Conservation (phyloP, 2,797 vertebrate genomes). For the Accipiter fasciatus region DNA sequence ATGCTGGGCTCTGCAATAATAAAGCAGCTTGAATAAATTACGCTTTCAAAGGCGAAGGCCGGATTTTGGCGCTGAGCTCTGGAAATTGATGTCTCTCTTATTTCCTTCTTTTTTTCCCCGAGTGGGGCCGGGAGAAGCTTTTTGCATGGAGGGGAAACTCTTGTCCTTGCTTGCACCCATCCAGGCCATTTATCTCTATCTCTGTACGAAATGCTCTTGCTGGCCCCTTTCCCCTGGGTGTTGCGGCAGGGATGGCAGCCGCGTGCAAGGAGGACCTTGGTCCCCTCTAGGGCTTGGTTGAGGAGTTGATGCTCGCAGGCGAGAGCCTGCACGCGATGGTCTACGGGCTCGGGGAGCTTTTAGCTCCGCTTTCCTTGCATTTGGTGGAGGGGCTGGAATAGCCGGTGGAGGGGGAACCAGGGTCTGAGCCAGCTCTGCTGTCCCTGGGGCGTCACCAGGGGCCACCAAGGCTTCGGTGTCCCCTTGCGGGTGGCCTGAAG, state of each 20-base stretch:
- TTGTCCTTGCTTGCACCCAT: background rate
- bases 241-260: background rate
- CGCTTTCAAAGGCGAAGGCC: conserved; percentile 72
- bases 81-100: conserved; percentile 70
- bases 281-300: background rate
- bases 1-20: conserved; percentile 57
- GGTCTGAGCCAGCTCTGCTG: background rate
- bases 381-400: background rate
- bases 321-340: fast-evolving
- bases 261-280: background rate
- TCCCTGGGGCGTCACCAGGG: background rate
- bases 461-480: background rate
- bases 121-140: background rate
- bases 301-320: background rate
- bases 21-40: conserved; percentile 75
- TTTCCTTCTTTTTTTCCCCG: background rate
- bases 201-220: background rate
- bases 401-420: fast-evolving
- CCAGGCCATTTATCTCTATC: background rate
- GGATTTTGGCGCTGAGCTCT: conserved; percentile 68
- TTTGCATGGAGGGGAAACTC: background rate
- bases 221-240: background rate
- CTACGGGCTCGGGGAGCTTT: fast-evolving
- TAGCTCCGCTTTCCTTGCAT: background rate
- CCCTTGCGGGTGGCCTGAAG: background rate